A percentile compares a stretch with the other conserved stretches of the same genome.
These are phyloP conservation scores for Rhynchotus rufescens DNA, from an alignment of 2,797 vertebrate species.

Conservation along the genomic window DNA sequence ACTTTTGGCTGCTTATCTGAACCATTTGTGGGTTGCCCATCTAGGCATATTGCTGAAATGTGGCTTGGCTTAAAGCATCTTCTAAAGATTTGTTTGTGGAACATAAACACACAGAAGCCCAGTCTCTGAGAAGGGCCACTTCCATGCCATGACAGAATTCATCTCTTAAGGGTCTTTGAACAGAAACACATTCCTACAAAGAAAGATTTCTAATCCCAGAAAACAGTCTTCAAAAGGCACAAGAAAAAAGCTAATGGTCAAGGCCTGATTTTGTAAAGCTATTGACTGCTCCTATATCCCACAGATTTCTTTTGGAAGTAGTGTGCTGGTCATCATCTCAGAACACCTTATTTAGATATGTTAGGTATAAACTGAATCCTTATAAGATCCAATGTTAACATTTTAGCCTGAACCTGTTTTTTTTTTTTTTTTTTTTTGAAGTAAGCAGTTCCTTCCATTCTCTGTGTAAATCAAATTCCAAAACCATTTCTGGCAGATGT, in stretches of 20 bases:
- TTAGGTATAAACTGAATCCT: not conserved
- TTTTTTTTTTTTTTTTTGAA: not conserved
- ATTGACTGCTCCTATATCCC: not conserved
- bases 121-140: not conserved
- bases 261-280: not conserved
- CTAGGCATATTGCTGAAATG: slow-evolving; percentile 38
- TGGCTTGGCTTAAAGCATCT: slow-evolving; percentile 23
- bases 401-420: not conserved
- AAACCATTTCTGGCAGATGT: slow-evolving; percentile 30
- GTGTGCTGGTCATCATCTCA: not conserved
- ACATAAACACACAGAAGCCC: not conserved
- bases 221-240: not conserved
- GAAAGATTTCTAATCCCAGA: not conserved
- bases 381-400: not conserved
- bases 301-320: not conserved
- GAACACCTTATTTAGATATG: not conserved
- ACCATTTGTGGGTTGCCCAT: slow-evolving; percentile 44
- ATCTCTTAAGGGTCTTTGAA: not conserved
- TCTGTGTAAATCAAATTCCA: slow-evolving; percentile 1
- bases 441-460: slow-evolving; percentile 18
- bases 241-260: not conserved
- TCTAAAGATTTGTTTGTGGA: not conserved
- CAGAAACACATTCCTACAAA: not conserved
- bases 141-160: not conserved
- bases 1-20: slow-evolving; percentile 62